phyloP scores from a whole-genome alignment of 1,140 invertebrate species.

The Colletes latitarsis region DNA sequence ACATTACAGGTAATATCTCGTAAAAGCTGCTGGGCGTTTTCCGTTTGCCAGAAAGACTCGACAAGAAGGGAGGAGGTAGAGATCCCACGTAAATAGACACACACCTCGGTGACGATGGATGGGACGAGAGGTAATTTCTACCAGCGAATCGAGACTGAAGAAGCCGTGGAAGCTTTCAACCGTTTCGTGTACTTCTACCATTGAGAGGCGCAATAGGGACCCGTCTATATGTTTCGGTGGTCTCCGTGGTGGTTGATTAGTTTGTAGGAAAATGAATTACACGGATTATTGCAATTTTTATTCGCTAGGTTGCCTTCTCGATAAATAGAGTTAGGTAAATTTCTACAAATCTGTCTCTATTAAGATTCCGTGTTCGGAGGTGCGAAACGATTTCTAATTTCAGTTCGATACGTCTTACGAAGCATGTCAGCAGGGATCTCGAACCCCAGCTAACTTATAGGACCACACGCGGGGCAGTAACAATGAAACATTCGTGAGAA shows the following conservation, averaged over 20 bases:
- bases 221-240: neutral
- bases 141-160: slow-evolving; percentile 31
- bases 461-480: too few relatives aligned
- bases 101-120: slow-evolving; percentile 38
- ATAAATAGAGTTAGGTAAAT: too few relatives aligned
- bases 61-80: slow-evolving; percentile 67
- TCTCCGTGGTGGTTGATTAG: neutral
- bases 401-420: too few relatives aligned
- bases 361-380: too few relatives aligned
- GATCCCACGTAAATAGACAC: slow-evolving; percentile 54
- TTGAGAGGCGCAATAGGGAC: neutral
- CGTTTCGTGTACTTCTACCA: slow-evolving; percentile 1
- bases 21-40: slow-evolving; percentile 43
- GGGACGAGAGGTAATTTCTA: slow-evolving; percentile 46
- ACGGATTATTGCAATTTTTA: too few relatives aligned
- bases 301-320: too few relatives aligned
- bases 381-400: too few relatives aligned
- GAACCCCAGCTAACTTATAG: too few relatives aligned
- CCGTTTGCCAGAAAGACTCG: slow-evolving; percentile 12
- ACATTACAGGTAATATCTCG: slow-evolving; percentile 61
- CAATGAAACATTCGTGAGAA: too few relatives aligned
- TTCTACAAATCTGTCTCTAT: too few relatives aligned
- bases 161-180: slow-evolving; percentile 23
- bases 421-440: too few relatives aligned
- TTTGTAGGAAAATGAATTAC: too few relatives aligned